Base-by-base conservation (phyloP, 2,113 vertebrate genomes). In the Tiliqua scincoides region DNA sequence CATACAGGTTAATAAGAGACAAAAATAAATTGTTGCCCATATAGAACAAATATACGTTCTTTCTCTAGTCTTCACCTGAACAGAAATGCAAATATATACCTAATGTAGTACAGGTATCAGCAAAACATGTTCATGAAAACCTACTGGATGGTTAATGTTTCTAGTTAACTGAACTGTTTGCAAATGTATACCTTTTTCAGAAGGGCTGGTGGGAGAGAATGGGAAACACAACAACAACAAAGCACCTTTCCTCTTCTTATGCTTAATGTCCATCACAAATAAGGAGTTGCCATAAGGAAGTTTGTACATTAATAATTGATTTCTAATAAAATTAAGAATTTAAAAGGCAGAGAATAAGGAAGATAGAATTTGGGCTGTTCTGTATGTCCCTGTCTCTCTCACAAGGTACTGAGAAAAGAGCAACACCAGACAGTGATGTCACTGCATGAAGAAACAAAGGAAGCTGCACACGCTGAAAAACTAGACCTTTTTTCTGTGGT, bases 371-470 rank as follows among this genome's bases (percentile, higher is more conserved):
- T 88, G 89, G 88, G 81, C 75, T 88, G 89, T 48, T 48, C 8
- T 70, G 77, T 71, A 85, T 54, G 73, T 83, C 85, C 86, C 43
- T 48, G 4, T 48, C 43, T 48, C 43, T 48, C 43, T 48, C 43
- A 48, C 43, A 48, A 74, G 91, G 92, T 70, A 91, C 87, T 87
- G 86, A 92, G 82, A 81, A 91, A 94, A 89, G 90, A 92, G 73
- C 79, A 91, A 83, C 84, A 92, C 89, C 91, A 94, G 92, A 93
- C 96, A 94, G 91, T 97, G 96, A 97, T 96, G 95, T 97, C 96
- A 96, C 94, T 91, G 89, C 89, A 88, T 81, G 75, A 87, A 65
- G 82, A 94, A 96, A 96, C 95, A 97, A 97, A 96, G 95, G 93
- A 93, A 92, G 88, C 91, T 89, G 86, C 90, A 83, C 81, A 75